Percentiles rank a stretch among this genome's conserved stretches.
phyloP scores from a whole-genome alignment of 2,888 invertebrate genomes.

The Linyphia triangularis region DNA sequence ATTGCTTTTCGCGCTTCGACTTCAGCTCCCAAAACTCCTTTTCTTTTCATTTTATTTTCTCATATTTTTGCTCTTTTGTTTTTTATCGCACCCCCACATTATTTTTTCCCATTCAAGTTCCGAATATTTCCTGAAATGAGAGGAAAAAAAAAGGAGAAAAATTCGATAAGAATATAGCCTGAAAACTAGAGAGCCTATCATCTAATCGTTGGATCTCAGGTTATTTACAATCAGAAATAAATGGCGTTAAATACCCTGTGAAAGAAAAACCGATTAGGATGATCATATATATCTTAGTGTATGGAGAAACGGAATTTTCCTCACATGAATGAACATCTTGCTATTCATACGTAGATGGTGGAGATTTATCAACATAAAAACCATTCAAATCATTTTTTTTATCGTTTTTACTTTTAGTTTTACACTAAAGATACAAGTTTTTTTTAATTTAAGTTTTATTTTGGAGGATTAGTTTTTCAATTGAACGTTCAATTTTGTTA shows the following conservation, averaged over 20 bases:
- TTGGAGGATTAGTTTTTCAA: neutral
- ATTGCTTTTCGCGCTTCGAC: slow-evolving; percentile 54
- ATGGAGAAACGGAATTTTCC: slow-evolving; percentile 1
- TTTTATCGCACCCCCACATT: slow-evolving; percentile 20
- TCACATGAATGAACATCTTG: slow-evolving; percentile 5
- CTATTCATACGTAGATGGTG: slow-evolving; percentile 12
- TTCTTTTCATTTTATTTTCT: slow-evolving; percentile 18
- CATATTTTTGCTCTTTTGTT: slow-evolving; percentile 39
- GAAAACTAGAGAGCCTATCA: neutral
- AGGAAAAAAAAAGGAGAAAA: neutral
- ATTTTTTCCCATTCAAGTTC: neutral
- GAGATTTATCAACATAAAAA: slow-evolving; percentile 2
- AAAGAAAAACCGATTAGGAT: slow-evolving; percentile 33
- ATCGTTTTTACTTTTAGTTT: neutral
- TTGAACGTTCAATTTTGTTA: neutral
- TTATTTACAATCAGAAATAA: slow-evolving; percentile 58
- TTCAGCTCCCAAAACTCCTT: slow-evolving; percentile 30
- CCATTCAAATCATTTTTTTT: neutral
- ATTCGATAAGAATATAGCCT: slow-evolving; percentile 30
- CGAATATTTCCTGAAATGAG: neutral
- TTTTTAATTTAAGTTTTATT: neutral
- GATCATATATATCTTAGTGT: slow-evolving; percentile 25
- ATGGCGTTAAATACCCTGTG: slow-evolving; percentile 27
- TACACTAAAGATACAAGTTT: neutral
- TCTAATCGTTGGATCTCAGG: slow-evolving; percentile 49